These are phyloP conservation scores for Poeciliopsis retropinna DNA, from an alignment of 2,113 vertebrate genomes.

Conservation along the genomic window DNA sequence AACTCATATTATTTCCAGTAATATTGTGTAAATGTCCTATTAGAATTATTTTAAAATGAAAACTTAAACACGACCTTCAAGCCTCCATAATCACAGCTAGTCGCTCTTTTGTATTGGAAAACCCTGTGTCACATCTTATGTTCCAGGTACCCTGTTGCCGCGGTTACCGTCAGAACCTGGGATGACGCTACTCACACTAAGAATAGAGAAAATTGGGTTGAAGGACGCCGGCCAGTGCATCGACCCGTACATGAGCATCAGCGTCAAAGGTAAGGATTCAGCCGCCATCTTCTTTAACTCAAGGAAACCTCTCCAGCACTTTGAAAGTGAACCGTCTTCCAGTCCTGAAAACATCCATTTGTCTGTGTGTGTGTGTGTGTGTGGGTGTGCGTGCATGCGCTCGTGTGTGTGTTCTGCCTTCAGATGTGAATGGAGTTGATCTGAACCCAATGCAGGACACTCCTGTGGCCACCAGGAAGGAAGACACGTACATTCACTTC, in stretches of 20 bases:
- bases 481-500: slow-evolving; percentile 96
- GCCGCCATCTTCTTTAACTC: background rate
- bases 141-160: slow-evolving; percentile 92
- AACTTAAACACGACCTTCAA: background rate
- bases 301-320: background rate
- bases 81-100: background rate
- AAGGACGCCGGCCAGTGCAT: slow-evolving; percentile 99
- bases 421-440: slow-evolving; percentile 94
- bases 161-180: slow-evolving; percentile 95
- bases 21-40: too few relatives aligned
- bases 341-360: background rate
- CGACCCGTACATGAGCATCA: slow-evolving; percentile 95
- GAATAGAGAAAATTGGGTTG: slow-evolving; percentile 96
- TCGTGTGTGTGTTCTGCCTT: slow-evolving; percentile 16
- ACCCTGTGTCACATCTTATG: background rate
- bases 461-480: slow-evolving; percentile 91
- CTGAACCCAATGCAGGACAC: slow-evolving; percentile 95
- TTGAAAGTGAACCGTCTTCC: background rate
- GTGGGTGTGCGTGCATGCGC: background rate
- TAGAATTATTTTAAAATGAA: too few relatives aligned
- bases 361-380: background rate
- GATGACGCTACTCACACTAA: slow-evolving; percentile 93
- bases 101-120: background rate
- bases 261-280: slow-evolving; percentile 89
- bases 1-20: too few relatives aligned